Conservation (phyloP, 2,888 invertebrate species). For the Rotaria magnacalcarata region DNA sequence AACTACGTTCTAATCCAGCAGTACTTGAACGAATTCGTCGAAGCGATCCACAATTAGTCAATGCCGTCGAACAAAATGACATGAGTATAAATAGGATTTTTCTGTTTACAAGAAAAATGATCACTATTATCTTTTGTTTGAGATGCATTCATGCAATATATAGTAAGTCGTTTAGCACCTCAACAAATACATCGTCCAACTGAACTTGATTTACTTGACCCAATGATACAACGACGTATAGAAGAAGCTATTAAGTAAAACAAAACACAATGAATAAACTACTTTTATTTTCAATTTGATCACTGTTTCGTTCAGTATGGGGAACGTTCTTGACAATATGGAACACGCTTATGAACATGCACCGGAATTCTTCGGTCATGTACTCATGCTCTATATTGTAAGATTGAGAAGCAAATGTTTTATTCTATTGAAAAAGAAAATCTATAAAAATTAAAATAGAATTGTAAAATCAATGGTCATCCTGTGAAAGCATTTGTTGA, state of each 20-base stretch:
- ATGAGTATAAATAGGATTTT: background rate
- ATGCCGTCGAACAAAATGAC: constrained; percentile 42
- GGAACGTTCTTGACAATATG: constrained; percentile 96
- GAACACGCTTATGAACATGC: constrained; percentile 96
- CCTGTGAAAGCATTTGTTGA: constrained; percentile 97
- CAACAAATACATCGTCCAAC: background rate
- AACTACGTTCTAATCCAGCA: constrained; percentile 29
- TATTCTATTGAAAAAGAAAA: background rate
- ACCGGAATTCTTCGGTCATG: constrained; percentile 94
- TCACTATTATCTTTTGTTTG: background rate
- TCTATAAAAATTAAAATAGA: background rate
- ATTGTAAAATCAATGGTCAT: constrained; percentile 90
- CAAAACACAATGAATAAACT: background rate
- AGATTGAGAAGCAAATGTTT: background rate
- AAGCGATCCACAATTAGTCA: constrained; percentile 38
- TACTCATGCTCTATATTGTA: constrained; percentile 89
- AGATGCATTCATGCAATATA: background rate
- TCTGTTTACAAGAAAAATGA: background rate
- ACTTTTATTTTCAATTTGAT: background rate
- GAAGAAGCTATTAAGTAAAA: constrained; percentile 38
- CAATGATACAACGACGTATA: constrained; percentile 38
- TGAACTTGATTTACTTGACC: constrained; percentile 36
- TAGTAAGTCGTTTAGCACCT: background rate
- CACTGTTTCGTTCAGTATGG: constrained; percentile 52
- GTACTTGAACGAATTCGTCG: constrained; percentile 31